Base-by-base conservation (phyloP, 2,113 vertebrate genomes). In the Mola mola region DNA sequence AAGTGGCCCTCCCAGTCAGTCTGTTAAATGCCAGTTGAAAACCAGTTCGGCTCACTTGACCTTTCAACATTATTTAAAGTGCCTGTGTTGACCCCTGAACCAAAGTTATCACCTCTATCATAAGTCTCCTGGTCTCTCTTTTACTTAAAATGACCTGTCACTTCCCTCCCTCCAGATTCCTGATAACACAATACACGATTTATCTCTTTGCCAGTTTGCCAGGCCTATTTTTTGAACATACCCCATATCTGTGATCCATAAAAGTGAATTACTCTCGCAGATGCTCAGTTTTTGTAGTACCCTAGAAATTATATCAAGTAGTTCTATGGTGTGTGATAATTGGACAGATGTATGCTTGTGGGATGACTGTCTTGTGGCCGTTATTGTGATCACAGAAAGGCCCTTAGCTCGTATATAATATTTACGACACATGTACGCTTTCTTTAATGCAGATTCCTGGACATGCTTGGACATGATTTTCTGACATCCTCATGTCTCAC, bases 301-400 rank as follows among this genome's bases (percentile, higher is more conserved):
- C 78, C 75, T 87, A 78, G 75, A 83, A 85, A 70, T 72, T 72
- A 79, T 82, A 84, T 80, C 70, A 85, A 62, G 64, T 66, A 15
- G 26, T 66, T 56, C 59, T 74, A 51, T 81, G 76, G 70, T 62
- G 75, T 86, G 79, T 68, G 69, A 78, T 82, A 75, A 81, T 82
- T 82, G 60, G 73, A 74, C 79, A 84, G 52, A 70, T 75, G 58
- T 79, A 40, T 53, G 58, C 29, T 22, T 42, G 42, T 52, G 61
- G 49, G 65, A 36, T 74, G 53, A 51, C 57, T 66, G 60, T 46
- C 52, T 68, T 50, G 58, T 49, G 46, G 56, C 47, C 52, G 22
- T 78, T 70, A 56, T 55, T 72, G 72, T 63, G 51, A 72, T 73
- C 82, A 66, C 78, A 82, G 72, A 82, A 77, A 67, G 66, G 19